These are phyloP conservation scores for Meloidogyne chitwoodi DNA, from an alignment of 1,140 invertebrate genomes.

Conservation along the genomic window DNA sequence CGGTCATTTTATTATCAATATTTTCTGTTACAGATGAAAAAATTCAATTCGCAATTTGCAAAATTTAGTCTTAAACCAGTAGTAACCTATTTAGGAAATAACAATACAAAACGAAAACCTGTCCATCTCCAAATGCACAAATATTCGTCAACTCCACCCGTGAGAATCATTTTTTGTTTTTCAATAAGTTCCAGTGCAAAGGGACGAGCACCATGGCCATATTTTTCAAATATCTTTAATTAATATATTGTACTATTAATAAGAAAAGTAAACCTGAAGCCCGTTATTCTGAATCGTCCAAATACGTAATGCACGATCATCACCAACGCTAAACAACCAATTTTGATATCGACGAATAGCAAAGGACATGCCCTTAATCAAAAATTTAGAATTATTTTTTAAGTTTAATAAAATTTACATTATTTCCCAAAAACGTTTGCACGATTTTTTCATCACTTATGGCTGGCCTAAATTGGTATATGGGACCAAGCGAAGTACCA, in stretches of 20 bases:
- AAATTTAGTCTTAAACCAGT: not conserved
- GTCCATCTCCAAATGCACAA: conserved; percentile 16
- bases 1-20: not conserved
- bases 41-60: too few relatives aligned
- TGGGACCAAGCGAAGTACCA: conserved; percentile 4
- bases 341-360: not conserved
- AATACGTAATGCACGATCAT: conserved; percentile 15
- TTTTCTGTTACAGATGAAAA: not conserved
- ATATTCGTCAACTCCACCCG: conserved; percentile 2
- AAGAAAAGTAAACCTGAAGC: not conserved
- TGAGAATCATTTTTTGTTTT: not conserved
- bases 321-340: conserved; percentile 13
- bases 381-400: not conserved
- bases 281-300: not conserved
- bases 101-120: not conserved
- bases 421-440: conserved; percentile 9
- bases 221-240: conserved; percentile 5
- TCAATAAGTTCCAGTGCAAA: conserved; percentile 7
- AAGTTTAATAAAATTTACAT: not conserved
- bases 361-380: conserved; percentile 11
- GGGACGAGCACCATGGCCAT: not conserved
- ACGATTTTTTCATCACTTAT: not conserved
- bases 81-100: not conserved
- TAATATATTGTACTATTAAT: not conserved
- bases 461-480: conserved; percentile 4